Evolutionary conservation across 2,888 invertebrate genomes (phyloP), one percentile per base, ranked within the genome.

Genomic region (Drosophila lacicola): DNA sequence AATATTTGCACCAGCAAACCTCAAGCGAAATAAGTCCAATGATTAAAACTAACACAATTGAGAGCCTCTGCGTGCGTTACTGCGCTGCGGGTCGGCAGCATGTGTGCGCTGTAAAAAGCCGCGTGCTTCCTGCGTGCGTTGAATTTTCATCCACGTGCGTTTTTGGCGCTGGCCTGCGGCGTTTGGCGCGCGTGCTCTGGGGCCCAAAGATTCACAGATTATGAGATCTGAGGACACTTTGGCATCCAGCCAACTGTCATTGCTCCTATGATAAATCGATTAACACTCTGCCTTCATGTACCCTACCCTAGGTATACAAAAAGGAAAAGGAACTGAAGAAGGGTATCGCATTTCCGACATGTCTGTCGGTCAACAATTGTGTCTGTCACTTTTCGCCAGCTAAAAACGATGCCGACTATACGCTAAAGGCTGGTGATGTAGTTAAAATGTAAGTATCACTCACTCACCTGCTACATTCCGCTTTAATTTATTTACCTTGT

Each of bases 381-480:
- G 98, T 99, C 92, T 99, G 99, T 93, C 99, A 99, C 93, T 99
- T 96, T 93, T 99, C 99, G 53, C 99, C 99, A 25, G 95, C 99
- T 75, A 96, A 96, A 81, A 97, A 97, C 93, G 99, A 99, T 93
- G 94, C 96, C 14, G 98, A 98, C 93, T 95, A 95, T 83, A 94
- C 95, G 74, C 93, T 99, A 63, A 96, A 98, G 92, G 95, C 96
- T 88, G 98, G 97, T 64, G 99, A 99, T 94, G 94, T 99, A 87
- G 98, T 98, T 66, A 99, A 99, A 95, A 96, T 98, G 98, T 98
- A 94, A 95, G 96, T 95, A 82, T n/a, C 3, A 21, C 5, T 8
- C 3, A 21, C 25, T 17, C 11, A 11, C 3, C 1, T 21, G 17
- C 4, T 8, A 14, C 3, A 4, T 21, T 29, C 8, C 8, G 0